These are phyloP conservation scores for Actinemys pallida DNA, from an alignment of 2,113 vertebrate genomes.

Conservation along the genomic window DNA sequence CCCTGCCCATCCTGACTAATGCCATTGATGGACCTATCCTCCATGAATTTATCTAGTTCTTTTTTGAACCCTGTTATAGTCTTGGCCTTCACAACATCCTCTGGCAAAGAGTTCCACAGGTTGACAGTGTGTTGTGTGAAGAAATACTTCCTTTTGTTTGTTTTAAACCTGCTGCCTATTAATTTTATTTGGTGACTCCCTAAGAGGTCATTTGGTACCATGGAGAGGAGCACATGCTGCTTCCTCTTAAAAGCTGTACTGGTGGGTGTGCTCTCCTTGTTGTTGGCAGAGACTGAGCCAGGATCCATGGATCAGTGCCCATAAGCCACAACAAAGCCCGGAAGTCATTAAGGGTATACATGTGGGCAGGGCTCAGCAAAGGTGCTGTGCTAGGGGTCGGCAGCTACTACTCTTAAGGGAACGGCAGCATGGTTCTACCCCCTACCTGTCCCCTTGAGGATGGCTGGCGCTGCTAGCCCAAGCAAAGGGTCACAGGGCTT, in stretches of 20 bases:
- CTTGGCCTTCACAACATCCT: too few species aligned
- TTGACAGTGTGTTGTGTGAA: too few species aligned
- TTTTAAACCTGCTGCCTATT: too few species aligned
- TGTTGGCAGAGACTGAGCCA: neutral
- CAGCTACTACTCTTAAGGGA: neutral
- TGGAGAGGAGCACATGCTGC: neutral
- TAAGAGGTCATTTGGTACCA: neutral
- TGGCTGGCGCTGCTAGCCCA: neutral
- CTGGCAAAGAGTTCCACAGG: too few species aligned
- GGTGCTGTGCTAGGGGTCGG: neutral
- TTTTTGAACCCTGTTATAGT: too few species aligned
- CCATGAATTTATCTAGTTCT: too few species aligned
- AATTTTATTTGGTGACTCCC: too few species aligned
- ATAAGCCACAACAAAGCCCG: neutral
- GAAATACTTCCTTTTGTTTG: too few species aligned
- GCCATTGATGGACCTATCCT: too few species aligned
- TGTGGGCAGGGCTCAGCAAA: neutral
- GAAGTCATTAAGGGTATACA: neutral
- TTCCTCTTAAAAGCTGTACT: neutral
- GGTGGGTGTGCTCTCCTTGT: neutral
- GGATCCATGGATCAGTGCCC: neutral
- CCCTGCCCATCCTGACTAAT: too few species aligned
- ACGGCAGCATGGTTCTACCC: neutral
- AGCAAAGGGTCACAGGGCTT: neutral
- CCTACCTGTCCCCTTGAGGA: neutral